Base-by-base conservation (phyloP, 2,888 invertebrate species). In the Metalampra italica region DNA sequence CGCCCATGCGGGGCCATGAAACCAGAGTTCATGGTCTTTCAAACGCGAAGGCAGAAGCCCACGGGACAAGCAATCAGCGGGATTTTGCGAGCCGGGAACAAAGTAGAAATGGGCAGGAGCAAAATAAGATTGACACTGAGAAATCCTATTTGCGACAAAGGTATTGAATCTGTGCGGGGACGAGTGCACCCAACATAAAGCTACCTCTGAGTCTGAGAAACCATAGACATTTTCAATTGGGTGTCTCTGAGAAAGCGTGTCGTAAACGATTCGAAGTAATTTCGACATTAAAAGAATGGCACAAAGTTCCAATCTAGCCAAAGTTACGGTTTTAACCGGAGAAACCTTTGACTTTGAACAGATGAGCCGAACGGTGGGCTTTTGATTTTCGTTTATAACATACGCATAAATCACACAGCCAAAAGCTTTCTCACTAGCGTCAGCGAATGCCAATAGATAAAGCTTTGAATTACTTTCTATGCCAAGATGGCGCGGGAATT, bases 171-270 rank as follows among this genome's bases (percentile, higher is more conserved):
- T 44, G 22, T 51, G 51, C 32, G 51, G 51, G 7, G 51, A 51
- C 5, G 51, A 40, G 34, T 32, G 29, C 9, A 46, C 42, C 54
- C 54, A 51, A 29, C 50, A 51, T 14, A 54, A 36, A 9, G 53
- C 53, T 14, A 54, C 53, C 39, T 49, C 49, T 1, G 53, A 54
- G 30, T 51, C 51, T 1, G 53, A 53, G 43, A 50, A 53, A 15
- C 38, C 45, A 30, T 29, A 50, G 38, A 53, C 13, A 12, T 49
- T 46, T 13, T 46, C 15, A 46, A 46, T 46, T 13, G 15, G 34
- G 22, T 46, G 22, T 41, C 46, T 22, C 12, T 13, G 12, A 29
- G 46, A 51, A n/a, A 48, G 7, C 9, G 38, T 38, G 40, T 51
- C 43, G 30, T 49, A 45, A 13, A 54, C 53, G 11, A 15, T 13